Percentiles rank a stretch among this genome's conserved stretches.
phyloP scores from a whole-genome alignment of 2,888 invertebrate genomes.

The Caenorhabditis angaria region DNA sequence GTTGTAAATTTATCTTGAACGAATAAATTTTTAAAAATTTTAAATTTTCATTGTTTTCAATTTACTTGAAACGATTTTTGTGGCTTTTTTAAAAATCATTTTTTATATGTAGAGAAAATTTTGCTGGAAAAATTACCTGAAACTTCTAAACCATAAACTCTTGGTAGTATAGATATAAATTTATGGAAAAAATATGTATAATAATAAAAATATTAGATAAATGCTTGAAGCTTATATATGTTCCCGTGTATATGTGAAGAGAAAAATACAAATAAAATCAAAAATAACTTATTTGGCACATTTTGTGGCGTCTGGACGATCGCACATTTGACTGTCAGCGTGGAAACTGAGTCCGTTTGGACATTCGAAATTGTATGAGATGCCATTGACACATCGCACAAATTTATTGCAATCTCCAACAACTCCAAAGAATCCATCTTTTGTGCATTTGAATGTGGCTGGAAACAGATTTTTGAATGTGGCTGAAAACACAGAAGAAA shows the following conservation, averaged over 20 bases:
- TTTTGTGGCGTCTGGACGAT: conserved; percentile 64
- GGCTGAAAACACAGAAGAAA: background rate
- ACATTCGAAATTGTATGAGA: conserved; percentile 70
- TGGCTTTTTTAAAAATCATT: too few species aligned
- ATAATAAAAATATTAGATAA: conserved; percentile 1
- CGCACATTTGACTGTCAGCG: conserved; percentile 60
- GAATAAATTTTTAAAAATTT: background rate
- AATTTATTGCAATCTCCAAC: conserved; percentile 57
- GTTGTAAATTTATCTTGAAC: background rate
- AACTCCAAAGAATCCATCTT: conserved; percentile 69
- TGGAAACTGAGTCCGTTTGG: conserved; percentile 66
- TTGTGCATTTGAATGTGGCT: conserved; percentile 55
- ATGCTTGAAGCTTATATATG: background rate
- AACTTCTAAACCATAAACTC: too few species aligned
- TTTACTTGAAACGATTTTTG: background rate
- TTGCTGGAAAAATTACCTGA: too few species aligned
- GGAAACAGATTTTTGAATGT: conserved; percentile 43
- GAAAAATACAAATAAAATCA: conserved; percentile 5
- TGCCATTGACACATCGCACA: conserved; percentile 65
- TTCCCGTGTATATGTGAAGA: conserved; percentile 18
- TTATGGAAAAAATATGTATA: background rate
- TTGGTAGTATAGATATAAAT: background rate
- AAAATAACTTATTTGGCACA: conserved; percentile 41
- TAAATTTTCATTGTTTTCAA: too few species aligned
- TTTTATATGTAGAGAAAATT: too few species aligned